Evolutionary conservation across 2,113 vertebrate species (phyloP).

Genomic region (Actinemys pallida): DNA sequence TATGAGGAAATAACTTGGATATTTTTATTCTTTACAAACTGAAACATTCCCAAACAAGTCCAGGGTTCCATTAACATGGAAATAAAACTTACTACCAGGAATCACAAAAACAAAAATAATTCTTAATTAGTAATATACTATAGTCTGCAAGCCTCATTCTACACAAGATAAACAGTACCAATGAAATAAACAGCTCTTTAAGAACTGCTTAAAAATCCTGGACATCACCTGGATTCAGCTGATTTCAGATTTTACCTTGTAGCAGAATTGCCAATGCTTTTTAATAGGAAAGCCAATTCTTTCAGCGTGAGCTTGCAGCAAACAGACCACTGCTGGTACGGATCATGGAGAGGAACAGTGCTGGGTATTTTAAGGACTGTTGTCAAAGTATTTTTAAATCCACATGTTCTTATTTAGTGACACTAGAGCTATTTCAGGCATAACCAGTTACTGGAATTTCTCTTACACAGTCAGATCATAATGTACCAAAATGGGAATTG

Average conservation of each 20-base stretch:
- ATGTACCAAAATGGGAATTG: background rate
- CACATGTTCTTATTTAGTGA: background rate
- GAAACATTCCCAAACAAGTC: background rate
- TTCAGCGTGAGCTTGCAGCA: background rate
- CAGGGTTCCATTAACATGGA: background rate
- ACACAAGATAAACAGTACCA: background rate
- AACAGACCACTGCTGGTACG: background rate
- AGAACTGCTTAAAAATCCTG: background rate
- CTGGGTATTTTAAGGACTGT: background rate
- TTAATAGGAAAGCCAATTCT: background rate
- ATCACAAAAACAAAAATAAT: constrained; percentile 14
- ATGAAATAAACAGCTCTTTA: background rate
- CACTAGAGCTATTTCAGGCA: background rate
- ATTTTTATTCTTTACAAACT: background rate
- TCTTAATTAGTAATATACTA: background rate
- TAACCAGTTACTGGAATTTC: background rate
- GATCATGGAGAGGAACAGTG: background rate
- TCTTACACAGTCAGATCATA: background rate
- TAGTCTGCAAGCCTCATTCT: background rate
- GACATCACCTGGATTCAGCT: background rate
- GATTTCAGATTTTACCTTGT: background rate
- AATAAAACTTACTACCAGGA: background rate
- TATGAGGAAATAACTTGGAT: background rate
- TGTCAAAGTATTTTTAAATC: background rate
- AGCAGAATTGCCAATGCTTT: background rate